Evolutionary conservation across 1,140 invertebrate genomes (phyloP), one percentile per base, ranked within the genome.

Genomic region (Phortica variegata): DNA sequence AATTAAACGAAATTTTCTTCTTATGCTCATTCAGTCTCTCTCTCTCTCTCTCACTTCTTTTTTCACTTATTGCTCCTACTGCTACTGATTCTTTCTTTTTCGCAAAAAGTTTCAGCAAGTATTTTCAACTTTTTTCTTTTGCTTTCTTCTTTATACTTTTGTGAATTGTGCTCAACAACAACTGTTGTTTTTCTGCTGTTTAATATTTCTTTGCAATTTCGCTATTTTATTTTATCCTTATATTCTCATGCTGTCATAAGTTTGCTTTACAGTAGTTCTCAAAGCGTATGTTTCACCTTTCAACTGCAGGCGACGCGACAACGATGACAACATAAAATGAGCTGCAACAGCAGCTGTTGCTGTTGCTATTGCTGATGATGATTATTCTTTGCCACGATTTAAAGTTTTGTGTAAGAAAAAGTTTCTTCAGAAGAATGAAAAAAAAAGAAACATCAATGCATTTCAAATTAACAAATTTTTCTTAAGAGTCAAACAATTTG

Each of bases 201-300:
- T 60, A 62, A 65, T 62, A 59, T 48, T 68, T 50, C 46, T 39
- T 32, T 51, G 15, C 23, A 21, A 39, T 47, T 40, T 33, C 40
- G 33, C 36, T 52, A 10, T 17, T 37, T 31, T n/a, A 58, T 58
- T 49, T 61, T 65, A 51, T 60, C 43, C 54, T 34, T 43, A 37
- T 52, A 50, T 59, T 37, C 16, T 12, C 16, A 9, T 47, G 34
- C 61, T 62, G 56, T 66, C 56, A 49, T 38, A 32, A 52, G 56
- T 66, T 61, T 66, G 52, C 18, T 49, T 54, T 47, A n/a, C n/a
- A 49, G 49, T 44, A 52, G 47, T 51, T 60, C n/a, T n/a, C 45
- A 56, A 56, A 62, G 49, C 56, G n/a, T n/a, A 32, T 34, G 44
- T 51, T 38, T 53, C 53, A 62, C 63, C 63, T 66, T 68, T 66